A percentile compares a stretch with the other conserved stretches of the same genome.
Conservation (phyloP, 2,888 invertebrate genomes). For the Pseudococcus viburni region DNA sequence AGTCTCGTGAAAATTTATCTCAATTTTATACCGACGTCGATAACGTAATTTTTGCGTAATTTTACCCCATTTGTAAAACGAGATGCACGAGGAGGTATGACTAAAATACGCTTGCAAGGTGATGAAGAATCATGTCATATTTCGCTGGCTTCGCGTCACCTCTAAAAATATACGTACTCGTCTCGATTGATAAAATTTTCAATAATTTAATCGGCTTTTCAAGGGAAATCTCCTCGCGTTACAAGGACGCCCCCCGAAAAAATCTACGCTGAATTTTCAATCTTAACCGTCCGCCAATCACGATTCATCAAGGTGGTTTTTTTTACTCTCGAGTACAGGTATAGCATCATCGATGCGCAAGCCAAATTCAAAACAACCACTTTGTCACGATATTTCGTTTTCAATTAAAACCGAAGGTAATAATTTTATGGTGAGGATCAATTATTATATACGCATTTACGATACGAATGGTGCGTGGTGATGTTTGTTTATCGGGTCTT, state of each 20-base stretch:
- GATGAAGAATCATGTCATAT: slow-evolving; percentile 38
- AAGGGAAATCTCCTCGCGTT: slow-evolving; percentile 40
- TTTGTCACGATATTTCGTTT: slow-evolving; percentile 48
- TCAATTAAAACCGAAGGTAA: slow-evolving; percentile 51
- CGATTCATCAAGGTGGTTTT: slow-evolving; percentile 50
- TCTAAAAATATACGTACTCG: slow-evolving; percentile 30
- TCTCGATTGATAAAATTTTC: slow-evolving; percentile 56
- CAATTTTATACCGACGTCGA: background rate
- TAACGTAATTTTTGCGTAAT: slow-evolving; percentile 22
- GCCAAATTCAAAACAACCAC: slow-evolving; percentile 5
- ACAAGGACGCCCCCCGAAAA: slow-evolving; percentile 35
- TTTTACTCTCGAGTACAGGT: background rate
- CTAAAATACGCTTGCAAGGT: background rate
- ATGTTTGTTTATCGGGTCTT: background rate
- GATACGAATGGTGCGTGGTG: background rate
- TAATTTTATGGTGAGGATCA: slow-evolving; percentile 4
- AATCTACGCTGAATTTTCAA: slow-evolving; percentile 28
- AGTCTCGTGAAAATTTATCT: slow-evolving; percentile 3
- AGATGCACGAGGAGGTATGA: slow-evolving; percentile 8
- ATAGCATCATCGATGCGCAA: slow-evolving; percentile 26
- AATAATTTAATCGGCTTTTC: slow-evolving; percentile 44
- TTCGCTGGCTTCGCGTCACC: background rate
- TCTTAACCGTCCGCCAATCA: slow-evolving; percentile 16
- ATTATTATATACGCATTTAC: slow-evolving; percentile 7
- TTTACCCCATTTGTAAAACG: slow-evolving; percentile 26